Conservation (phyloP, 2,888 invertebrate species). For the Zygaena filipendulae region DNA sequence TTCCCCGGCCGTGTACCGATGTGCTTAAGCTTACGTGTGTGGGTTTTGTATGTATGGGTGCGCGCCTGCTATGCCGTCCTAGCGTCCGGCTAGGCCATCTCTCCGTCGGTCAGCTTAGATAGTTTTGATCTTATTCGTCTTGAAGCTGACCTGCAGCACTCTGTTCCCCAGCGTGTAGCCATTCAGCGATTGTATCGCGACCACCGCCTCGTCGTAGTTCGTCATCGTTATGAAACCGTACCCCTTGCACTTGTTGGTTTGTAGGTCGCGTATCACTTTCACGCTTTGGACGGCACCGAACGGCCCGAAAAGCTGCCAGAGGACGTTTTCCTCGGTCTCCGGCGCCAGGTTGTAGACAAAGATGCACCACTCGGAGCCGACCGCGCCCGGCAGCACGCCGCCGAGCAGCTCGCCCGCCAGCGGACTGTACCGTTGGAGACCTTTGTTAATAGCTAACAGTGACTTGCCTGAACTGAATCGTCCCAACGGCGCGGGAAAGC, state of each 20-base stretch:
- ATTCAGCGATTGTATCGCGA: conserved; percentile 91
- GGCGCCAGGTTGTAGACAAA: conserved; percentile 97
- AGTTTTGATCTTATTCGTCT: conserved; percentile 84
- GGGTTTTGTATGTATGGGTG: conserved; percentile 49
- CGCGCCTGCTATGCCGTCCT: conserved; percentile 66
- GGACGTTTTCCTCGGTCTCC: conserved; percentile 94
- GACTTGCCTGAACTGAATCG: conserved; percentile 90
- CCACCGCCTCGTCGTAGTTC: conserved; percentile 92
- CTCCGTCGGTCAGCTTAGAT: conserved; percentile 65
- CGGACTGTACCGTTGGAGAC: conserved; percentile 83
- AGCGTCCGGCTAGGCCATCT: conserved; percentile 51
- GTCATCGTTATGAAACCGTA: conserved; percentile 97
- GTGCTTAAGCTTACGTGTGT: not conserved
- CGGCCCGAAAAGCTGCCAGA: conserved; percentile 97
- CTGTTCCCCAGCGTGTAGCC: conserved; percentile 92
- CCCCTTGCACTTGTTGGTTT: conserved; percentile 95
- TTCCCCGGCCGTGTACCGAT: conserved; percentile 5
- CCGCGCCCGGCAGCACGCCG: conserved; percentile 80
- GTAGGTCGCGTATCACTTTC: conserved; percentile 91
- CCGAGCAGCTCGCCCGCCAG: conserved; percentile 85
- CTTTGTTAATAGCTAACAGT: conserved; percentile 86
- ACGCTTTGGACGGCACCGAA: conserved; percentile 94
- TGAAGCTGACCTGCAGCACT: conserved; percentile 93
- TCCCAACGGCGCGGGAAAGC: conserved; percentile 73
- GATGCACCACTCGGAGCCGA: conserved; percentile 88